Evolutionary conservation across 2,113 vertebrate genomes (phyloP), one percentile per base, ranked within the genome.

Genomic region (Astatoreochromis straeleni): DNA sequence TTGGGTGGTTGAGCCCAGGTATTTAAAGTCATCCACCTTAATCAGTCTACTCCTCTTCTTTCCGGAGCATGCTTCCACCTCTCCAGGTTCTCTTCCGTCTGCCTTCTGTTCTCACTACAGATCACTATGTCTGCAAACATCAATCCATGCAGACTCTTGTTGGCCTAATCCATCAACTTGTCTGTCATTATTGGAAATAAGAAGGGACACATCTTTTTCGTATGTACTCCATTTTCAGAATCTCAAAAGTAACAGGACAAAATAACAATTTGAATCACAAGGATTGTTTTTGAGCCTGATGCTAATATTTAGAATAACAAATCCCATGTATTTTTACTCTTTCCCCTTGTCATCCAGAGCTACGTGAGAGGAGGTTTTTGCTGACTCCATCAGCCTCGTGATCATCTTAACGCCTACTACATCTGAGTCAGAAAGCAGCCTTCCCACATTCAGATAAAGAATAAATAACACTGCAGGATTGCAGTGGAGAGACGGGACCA

Each of bases 371-470:
- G 84, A 70, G 79, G 85, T 8, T 81, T 57, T 21, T 17, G 14
- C 60, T 45, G 26, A 68, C 49, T 86, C 10, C 7, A 2, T 47
- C 60, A 19, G 84, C 38, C 63, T 47, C 4, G 5, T 81, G 80
- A 82, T 47, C 78, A 68, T 55, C 78, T 58, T 42, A 42, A 81
- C 51, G 13, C 80, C 79, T 47, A 47, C 85, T 47, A 8, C 60
- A 57, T 45, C 9, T 57, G 80, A 86, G 51, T 86, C 85, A 86
- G 83, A 58, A 75, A 49, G 24, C 14, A 58, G 80, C 38, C 53
- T 42, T 58, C 80, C 79, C 35, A 81, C 79, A 26, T 40, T 58
- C 24, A 81, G 38, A 57, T 40, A 19, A 31, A 35, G 19, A 29
- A 33, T 35, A 47, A 75, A 49, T 12, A 75, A 65, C 19, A 65